A percentile compares a stretch with the other conserved stretches of the same genome.
These are phyloP conservation scores for Chelon labrosus DNA, from an alignment of 2,797 vertebrate species.

Conservation along the genomic window DNA sequence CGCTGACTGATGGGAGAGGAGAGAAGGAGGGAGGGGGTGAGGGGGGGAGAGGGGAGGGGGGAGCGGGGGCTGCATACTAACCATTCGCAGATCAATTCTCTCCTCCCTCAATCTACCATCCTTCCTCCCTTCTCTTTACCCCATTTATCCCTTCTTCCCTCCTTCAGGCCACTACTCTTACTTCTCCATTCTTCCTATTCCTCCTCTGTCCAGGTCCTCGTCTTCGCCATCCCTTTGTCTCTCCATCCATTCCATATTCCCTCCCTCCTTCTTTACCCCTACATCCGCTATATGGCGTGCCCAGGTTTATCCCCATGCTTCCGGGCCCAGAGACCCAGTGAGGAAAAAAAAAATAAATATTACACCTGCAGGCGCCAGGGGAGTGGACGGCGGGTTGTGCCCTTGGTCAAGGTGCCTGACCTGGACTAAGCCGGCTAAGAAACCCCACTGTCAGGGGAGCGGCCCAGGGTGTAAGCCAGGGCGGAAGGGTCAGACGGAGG, in stretches of 20 bases:
- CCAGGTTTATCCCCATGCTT: slow-evolving; percentile 62
- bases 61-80: slow-evolving; percentile 86
- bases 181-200: slow-evolving; percentile 51
- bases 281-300: slow-evolving; percentile 36
- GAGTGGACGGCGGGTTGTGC: slow-evolving; percentile 69
- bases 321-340: slow-evolving; percentile 46
- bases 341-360: slow-evolving; percentile 36
- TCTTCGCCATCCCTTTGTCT: slow-evolving; percentile 52
- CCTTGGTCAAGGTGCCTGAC: slow-evolving; percentile 84
- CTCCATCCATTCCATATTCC: slow-evolving; percentile 41
- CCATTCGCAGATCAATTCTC: slow-evolving; percentile 88
- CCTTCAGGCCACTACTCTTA: slow-evolving; percentile 45
- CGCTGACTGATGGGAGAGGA: slow-evolving; percentile 88
- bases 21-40: slow-evolving; percentile 58
- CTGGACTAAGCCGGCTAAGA: slow-evolving; percentile 83
- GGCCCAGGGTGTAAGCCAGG: slow-evolving; percentile 74
- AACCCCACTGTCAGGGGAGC: slow-evolving; percentile 80
- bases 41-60: slow-evolving; percentile 35
- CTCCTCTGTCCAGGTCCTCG: slow-evolving; percentile 41
- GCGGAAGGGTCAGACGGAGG: slow-evolving; percentile 75
- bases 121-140: slow-evolving; percentile 78
- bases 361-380: slow-evolving; percentile 71
- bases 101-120: slow-evolving; percentile 78
- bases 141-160: slow-evolving; percentile 74
- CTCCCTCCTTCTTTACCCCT: slow-evolving; percentile 10